Conservation (phyloP, 1,140 invertebrate species). For the Drosophila parabipectinata region DNA sequence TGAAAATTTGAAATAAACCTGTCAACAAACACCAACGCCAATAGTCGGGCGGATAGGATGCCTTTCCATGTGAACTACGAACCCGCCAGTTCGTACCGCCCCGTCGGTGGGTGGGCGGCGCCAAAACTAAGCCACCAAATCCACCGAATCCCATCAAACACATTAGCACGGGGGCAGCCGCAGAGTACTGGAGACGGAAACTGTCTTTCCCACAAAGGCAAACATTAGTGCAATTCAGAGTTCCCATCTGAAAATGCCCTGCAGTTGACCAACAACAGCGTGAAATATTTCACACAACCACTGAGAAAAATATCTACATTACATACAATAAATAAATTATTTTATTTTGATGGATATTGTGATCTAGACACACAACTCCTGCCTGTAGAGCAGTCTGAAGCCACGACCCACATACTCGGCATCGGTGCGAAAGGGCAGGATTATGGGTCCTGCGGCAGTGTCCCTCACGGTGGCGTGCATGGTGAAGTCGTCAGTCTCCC, state of each 20-base stretch:
- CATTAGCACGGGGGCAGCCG: slow-evolving; percentile 69
- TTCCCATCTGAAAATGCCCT: slow-evolving; percentile 49
- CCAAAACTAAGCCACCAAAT: slow-evolving; percentile 77
- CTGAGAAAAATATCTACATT: slow-evolving; percentile 4
- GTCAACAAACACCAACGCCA: slow-evolving; percentile 78
- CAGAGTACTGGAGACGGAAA: slow-evolving; percentile 65
- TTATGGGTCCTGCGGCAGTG: slow-evolving; percentile 85
- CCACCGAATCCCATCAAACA: slow-evolving; percentile 72
- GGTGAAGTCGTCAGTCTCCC: slow-evolving; percentile 86
- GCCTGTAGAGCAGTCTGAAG: slow-evolving; percentile 85
- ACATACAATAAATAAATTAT: background rate
- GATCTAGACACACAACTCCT: slow-evolving; percentile 85
- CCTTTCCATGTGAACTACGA: slow-evolving; percentile 72
- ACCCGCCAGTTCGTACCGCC: slow-evolving; percentile 55
- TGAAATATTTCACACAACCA: slow-evolving; percentile 53
- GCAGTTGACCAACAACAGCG: slow-evolving; percentile 67
- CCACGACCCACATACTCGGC: slow-evolving; percentile 85
- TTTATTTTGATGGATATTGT: background rate
- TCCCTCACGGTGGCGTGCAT: slow-evolving; percentile 88
- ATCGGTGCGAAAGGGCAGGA: slow-evolving; percentile 85
- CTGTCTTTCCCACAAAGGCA: slow-evolving; percentile 60
- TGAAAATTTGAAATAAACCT: slow-evolving; percentile 81
- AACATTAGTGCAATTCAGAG: slow-evolving; percentile 35
- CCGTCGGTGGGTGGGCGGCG: slow-evolving; percentile 70
- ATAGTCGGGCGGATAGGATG: slow-evolving; percentile 15